phyloP scores from a whole-genome alignment of 64 coral and sea anemone species.

The Trachythela sp. region DNA sequence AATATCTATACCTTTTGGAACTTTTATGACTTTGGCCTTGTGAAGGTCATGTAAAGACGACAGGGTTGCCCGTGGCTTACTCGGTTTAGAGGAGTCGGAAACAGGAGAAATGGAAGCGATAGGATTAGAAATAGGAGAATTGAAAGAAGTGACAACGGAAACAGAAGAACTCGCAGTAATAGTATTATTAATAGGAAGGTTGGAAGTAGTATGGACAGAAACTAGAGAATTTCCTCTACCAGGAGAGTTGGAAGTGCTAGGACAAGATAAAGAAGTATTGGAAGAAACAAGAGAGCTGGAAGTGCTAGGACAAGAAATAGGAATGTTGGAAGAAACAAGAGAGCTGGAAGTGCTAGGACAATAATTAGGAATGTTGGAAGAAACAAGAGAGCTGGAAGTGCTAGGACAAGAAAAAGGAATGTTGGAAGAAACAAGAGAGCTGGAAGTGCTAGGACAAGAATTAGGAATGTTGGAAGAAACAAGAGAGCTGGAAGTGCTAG shows the following conservation, averaged over 20 bases:
- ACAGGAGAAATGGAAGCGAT: no score
- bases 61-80: neutral
- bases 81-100: neutral
- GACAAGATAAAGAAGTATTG: neutral
- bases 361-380: no score
- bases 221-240: no score
- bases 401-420: no score
- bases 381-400: no score
- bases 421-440: no score
- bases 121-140: neutral
- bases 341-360: no score
- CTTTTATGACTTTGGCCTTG: neutral
- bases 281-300: neutral
- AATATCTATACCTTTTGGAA: neutral
- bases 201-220: neutral
- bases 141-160: neutral
- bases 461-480: no score
- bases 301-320: no score
- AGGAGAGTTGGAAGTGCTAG: neutral
- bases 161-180: neutral
- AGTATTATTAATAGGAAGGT: neutral
- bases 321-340: no score
- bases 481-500: no score
- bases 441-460: no score
- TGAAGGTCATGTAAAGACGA: neutral